Evolutionary conservation across 2,113 vertebrate species (phyloP).

Genomic region (Spermophilus dauricus): DNA sequence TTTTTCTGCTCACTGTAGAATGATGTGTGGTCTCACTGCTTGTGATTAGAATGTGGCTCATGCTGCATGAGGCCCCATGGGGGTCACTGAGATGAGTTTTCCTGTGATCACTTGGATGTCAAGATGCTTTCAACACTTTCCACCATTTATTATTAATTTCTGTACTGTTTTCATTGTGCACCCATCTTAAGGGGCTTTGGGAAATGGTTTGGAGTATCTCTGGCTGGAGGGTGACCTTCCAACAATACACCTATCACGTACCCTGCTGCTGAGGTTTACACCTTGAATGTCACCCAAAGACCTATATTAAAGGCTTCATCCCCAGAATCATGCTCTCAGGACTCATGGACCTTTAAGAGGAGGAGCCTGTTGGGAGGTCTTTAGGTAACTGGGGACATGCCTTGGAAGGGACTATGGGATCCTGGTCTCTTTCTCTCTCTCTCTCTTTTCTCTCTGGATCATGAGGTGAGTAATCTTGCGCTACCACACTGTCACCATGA

Average conservation of each 20-base stretch:
- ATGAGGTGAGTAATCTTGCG: too few species aligned
- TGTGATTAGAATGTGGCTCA: background rate
- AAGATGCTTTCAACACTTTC: background rate
- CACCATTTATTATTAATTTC: background rate
- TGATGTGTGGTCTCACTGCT: background rate
- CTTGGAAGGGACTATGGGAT: background rate
- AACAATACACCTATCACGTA: accelerated
- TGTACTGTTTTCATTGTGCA: background rate
- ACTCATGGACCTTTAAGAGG: background rate
- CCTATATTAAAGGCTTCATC: too few species aligned
- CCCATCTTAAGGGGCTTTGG: background rate
- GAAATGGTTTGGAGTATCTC: background rate
- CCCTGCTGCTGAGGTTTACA: background rate
- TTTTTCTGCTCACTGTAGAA: background rate
- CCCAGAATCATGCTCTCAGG: too few species aligned
- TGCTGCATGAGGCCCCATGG: accelerated
- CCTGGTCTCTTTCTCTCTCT: too few species aligned
- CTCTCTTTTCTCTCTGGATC: too few species aligned
- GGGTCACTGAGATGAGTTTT: background rate
- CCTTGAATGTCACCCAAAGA: too few species aligned
- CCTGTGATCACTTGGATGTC: background rate
- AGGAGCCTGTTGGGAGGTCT: too few species aligned
- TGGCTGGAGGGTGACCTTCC: background rate
- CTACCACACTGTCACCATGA: too few species aligned
- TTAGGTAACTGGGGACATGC: too few species aligned